Conservation (phyloP, 2,797 vertebrate genomes). For the Epinephelus malabaricus region DNA sequence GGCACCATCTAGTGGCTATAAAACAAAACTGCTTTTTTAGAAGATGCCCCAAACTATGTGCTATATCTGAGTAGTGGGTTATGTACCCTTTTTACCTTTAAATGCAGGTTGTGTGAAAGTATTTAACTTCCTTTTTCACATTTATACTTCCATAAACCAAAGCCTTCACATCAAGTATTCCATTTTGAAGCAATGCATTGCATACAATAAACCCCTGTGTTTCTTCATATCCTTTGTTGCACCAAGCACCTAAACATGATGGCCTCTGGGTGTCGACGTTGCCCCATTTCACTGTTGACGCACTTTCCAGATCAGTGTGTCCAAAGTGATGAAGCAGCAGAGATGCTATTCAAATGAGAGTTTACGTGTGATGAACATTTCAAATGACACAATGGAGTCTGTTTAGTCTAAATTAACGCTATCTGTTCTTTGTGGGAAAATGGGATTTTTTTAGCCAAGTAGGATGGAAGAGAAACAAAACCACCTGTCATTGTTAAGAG, state of each 20-base stretch:
- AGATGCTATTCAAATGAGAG: neutral
- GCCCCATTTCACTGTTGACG: neutral
- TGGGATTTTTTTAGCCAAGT: neutral
- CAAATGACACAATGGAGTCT: neutral
- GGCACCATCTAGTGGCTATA: conserved; percentile 54
- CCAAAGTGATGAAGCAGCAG: neutral
- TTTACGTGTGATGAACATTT: neutral
- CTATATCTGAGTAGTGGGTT: neutral
- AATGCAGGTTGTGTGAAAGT: neutral
- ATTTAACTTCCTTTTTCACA: neutral
- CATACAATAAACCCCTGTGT: neutral
- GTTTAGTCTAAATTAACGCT: too few species aligned
- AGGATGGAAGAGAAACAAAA: neutral
- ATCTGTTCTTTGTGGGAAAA: neutral
- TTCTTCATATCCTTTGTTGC: conserved; percentile 72
- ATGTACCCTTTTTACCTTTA: neutral
- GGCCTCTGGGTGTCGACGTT: neutral
- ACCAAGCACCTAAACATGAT: conserved; percentile 71
- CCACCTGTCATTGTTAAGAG: neutral
- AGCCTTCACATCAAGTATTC: neutral
- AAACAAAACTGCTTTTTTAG: neutral
- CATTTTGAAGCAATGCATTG: conserved; percentile 31
- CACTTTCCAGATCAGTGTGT: neutral
- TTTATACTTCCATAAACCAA: neutral
- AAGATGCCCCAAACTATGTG: neutral